A percentile compares a stretch with the other conserved stretches of the same genome.
These are phyloP conservation scores for Odontamblyopus lacepedii DNA, from an alignment of 2,797 vertebrate genomes.

Conservation along the genomic window DNA sequence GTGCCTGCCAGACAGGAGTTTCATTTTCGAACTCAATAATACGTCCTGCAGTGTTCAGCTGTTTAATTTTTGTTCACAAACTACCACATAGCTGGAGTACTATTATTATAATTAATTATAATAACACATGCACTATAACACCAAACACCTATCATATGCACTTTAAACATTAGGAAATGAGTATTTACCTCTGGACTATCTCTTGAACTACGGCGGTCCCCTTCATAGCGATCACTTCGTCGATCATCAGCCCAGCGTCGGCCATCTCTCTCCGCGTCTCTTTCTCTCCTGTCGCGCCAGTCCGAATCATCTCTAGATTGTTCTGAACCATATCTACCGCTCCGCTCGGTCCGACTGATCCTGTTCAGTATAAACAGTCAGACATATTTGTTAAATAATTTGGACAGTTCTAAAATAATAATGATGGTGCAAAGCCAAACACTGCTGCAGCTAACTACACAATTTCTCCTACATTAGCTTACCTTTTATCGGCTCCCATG, in stretches of 20 bases:
- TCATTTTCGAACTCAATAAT: not conserved
- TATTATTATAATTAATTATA: no score
- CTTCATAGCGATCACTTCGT: slow-evolving; percentile 88
- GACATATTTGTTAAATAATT: not conserved
- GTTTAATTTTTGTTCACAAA: not conserved
- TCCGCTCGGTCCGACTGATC: slow-evolving; percentile 93
- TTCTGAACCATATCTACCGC: slow-evolving; percentile 93
- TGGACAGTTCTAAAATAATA: not conserved
- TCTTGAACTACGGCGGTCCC: slow-evolving; percentile 85
- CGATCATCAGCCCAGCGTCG: slow-evolving; percentile 90
- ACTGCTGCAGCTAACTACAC: not conserved
- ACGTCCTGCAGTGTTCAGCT: not conserved
- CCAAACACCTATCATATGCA: not conserved
- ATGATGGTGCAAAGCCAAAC: not conserved
- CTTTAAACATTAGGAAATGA: not conserved
- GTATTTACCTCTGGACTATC: slow-evolving; percentile 87
- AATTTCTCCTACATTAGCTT: slow-evolving; percentile 27
- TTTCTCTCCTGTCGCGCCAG: slow-evolving; percentile 85
- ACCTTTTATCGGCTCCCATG: slow-evolving; percentile 84
- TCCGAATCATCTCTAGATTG: slow-evolving; percentile 88
- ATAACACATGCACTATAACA: not conserved
- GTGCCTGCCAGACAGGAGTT: no score
- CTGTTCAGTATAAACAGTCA: slow-evolving; percentile 60
- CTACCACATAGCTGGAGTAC: not conserved
- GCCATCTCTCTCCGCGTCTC: slow-evolving; percentile 84